These are phyloP conservation scores for Holocentrus rufus DNA, from an alignment of 2,797 vertebrate species.

Conservation along the genomic window DNA sequence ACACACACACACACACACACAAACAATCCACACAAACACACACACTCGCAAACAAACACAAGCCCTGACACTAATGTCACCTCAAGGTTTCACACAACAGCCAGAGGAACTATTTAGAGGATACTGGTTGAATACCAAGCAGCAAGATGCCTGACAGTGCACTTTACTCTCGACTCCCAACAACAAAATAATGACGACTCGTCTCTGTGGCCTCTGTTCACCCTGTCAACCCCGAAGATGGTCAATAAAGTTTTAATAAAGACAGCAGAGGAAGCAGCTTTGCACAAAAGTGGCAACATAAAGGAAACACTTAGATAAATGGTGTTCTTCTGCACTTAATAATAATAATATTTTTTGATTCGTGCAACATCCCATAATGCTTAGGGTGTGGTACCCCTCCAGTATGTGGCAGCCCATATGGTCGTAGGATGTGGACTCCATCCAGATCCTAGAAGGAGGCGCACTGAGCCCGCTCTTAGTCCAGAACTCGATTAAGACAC, in stretches of 20 bases:
- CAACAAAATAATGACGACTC: slow-evolving; percentile 25
- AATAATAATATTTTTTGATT: too few relatives aligned
- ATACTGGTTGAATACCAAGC: slow-evolving; percentile 25
- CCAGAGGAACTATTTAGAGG: slow-evolving; percentile 10
- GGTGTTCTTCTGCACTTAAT: too few relatives aligned
- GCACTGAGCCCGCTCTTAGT: background rate
- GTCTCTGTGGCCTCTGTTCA: background rate
- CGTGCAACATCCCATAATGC: too few relatives aligned
- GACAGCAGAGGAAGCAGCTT: too few relatives aligned
- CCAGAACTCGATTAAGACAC: background rate
- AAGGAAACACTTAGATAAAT: too few relatives aligned
- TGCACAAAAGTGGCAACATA: too few relatives aligned
- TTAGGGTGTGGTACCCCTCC: too few relatives aligned
- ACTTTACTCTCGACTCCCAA: background rate
- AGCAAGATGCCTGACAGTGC: slow-evolving; percentile 13
- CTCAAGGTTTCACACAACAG: slow-evolving; percentile 17
- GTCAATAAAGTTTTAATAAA: background rate
- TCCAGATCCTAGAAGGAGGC: background rate
- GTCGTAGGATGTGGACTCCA: background rate
- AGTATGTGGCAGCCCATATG: too few relatives aligned
- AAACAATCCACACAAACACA: background rate
- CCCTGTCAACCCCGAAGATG: background rate
- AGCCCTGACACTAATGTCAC: background rate
- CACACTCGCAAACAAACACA: background rate
- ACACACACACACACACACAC: background rate